Conservation (phyloP, 2,797 vertebrate genomes). For the Acrossocheilus wenchowensis region DNA sequence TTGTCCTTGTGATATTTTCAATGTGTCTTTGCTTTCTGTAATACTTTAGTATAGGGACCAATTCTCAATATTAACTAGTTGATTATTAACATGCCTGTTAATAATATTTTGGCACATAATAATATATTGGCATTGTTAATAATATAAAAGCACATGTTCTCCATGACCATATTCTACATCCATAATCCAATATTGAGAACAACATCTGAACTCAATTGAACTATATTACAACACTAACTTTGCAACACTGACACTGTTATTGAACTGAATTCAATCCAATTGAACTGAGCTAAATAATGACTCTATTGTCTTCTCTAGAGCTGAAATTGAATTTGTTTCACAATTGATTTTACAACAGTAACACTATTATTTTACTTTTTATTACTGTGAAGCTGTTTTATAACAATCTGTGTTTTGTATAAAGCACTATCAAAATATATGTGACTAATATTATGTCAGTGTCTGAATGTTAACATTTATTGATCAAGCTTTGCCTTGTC, state of each 20-base stretch:
- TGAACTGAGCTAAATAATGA: background rate
- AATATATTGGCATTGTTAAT: too few relatives aligned
- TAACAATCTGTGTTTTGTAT: background rate
- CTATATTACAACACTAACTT: background rate
- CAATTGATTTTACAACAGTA: background rate
- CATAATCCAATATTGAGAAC: too few relatives aligned
- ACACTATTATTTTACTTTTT: background rate
- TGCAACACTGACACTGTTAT: background rate
- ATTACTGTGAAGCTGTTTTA: background rate
- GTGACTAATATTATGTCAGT: background rate
- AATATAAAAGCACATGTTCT: too few relatives aligned
- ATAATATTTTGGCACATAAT: too few relatives aligned
- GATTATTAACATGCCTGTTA: too few relatives aligned
- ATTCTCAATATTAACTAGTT: too few relatives aligned
- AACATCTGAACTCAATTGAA: too few relatives aligned
- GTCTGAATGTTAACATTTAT: background rate
- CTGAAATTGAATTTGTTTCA: background rate
- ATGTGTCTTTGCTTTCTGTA: too few relatives aligned
- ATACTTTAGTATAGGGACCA: too few relatives aligned
- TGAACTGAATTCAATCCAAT: background rate
- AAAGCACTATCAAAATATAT: background rate
- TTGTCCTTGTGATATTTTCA: background rate
- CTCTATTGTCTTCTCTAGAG: background rate
- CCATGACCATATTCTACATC: too few relatives aligned
- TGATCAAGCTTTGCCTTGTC: background rate